phyloP scores from a whole-genome alignment of 2,797 vertebrate species.

The Gymnodraco acuticeps region DNA sequence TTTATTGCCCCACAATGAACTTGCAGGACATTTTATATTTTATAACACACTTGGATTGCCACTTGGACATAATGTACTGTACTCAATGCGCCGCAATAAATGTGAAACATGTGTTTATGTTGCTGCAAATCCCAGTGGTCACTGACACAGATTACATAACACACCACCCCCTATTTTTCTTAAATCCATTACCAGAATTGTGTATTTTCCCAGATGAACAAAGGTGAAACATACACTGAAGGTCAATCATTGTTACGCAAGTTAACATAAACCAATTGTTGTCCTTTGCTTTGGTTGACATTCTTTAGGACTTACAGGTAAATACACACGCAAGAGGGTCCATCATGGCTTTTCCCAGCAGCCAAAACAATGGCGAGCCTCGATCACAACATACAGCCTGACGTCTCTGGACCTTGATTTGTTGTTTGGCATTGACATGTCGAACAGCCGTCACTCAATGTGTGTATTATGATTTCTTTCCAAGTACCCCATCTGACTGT shows the following conservation, averaged over 20 bases:
- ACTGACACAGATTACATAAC: conserved; percentile 13
- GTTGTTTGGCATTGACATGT: conserved; percentile 33
- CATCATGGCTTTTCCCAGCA: background rate
- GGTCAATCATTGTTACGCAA: background rate
- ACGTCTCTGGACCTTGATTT: conserved; percentile 24
- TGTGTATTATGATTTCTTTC: conserved; percentile 20
- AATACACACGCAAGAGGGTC: background rate
- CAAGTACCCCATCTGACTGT: conserved; percentile 28
- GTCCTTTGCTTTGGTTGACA: conserved; percentile 15
- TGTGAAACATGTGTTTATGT: background rate
- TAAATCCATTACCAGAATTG: background rate
- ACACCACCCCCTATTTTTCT: background rate
- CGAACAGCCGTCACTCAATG: background rate
- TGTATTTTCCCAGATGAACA: background rate
- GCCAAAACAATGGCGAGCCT: no score
- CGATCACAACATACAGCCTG: conserved; percentile 22
- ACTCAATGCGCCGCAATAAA: conserved; percentile 20
- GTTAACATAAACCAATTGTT: background rate
- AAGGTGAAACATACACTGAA: background rate
- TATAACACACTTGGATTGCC: conserved; percentile 8
- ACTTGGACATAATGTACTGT: conserved; percentile 28
- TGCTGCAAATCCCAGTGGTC: background rate
- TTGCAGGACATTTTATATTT: no score
- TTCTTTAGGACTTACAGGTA: background rate
- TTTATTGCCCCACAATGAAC: no score